These are phyloP conservation scores for Ceratina calcarata DNA, from an alignment of 1,140 invertebrate genomes.

Conservation along the genomic window DNA sequence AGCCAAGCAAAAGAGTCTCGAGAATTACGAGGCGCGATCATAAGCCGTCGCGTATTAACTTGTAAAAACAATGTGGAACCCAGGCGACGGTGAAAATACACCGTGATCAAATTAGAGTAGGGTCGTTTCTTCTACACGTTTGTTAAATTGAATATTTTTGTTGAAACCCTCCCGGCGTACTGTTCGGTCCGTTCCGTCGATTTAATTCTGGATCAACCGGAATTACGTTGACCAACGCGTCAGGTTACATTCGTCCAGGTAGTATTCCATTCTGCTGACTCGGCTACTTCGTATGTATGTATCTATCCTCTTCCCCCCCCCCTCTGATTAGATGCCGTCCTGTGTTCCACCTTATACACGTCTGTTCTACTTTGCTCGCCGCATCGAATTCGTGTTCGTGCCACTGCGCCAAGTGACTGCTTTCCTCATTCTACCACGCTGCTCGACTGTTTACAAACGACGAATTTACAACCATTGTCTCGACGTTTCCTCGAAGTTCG, in stretches of 20 bases:
- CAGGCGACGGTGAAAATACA: background rate
- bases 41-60: background rate
- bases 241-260: background rate
- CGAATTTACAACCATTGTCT: background rate
- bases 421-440: background rate
- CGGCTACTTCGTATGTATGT: background rate
- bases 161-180: background rate
- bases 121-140: no score
- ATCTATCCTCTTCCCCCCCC: no score
- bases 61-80: background rate
- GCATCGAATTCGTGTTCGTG: background rate
- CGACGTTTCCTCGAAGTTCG: background rate
- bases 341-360: background rate
- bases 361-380: slow-evolving; percentile 1
- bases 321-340: background rate
- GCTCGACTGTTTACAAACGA: background rate
- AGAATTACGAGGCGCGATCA: slow-evolving; percentile 7
- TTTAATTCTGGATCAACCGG: slow-evolving; percentile 2
- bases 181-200: background rate
- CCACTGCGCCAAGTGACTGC: background rate
- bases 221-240: background rate
- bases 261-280: background rate
- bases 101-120: background rate
- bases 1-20: background rate
- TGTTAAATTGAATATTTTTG: background rate